These are phyloP conservation scores for Agrochola lychnidis DNA, from an alignment of 2,888 invertebrate genomes.

Conservation along the genomic window DNA sequence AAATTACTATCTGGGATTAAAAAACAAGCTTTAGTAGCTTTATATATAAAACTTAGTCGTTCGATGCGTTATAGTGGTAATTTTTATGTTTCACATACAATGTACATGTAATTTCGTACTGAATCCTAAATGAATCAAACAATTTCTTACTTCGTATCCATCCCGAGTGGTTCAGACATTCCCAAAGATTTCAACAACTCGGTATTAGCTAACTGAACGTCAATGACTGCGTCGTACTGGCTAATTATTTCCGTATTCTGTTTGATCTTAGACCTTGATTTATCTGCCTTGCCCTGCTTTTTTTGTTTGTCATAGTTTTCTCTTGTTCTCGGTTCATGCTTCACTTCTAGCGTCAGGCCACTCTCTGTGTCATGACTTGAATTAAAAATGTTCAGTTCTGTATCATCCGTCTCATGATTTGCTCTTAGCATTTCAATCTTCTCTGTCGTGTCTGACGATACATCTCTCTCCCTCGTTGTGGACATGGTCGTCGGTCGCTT, in stretches of 20 bases:
- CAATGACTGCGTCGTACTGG: conserved; percentile 19
- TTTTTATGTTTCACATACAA: background rate
- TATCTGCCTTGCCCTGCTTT: background rate
- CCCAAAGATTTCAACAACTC: conserved; percentile 28
- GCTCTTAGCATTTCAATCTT: background rate
- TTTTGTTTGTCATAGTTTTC: background rate
- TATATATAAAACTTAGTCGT: background rate
- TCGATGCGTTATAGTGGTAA: background rate
- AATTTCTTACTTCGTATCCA: conserved; percentile 23
- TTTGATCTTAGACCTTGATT: background rate
- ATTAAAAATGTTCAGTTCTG: background rate
- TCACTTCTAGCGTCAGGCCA: background rate
- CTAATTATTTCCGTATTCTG: background rate
- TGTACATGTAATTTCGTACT: background rate
- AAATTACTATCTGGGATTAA: no score
- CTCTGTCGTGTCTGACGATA: background rate
- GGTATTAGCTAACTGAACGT: conserved; percentile 23
- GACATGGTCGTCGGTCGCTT: background rate
- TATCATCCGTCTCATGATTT: background rate
- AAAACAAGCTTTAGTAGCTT: no score
- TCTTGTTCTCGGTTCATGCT: background rate
- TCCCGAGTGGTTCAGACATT: background rate
- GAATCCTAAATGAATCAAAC: background rate
- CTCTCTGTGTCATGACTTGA: background rate
- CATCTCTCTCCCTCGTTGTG: background rate